Evolutionary conservation across 2,797 vertebrate genomes (phyloP).

Genomic region (Enteromius unitaeniatus): DNA sequence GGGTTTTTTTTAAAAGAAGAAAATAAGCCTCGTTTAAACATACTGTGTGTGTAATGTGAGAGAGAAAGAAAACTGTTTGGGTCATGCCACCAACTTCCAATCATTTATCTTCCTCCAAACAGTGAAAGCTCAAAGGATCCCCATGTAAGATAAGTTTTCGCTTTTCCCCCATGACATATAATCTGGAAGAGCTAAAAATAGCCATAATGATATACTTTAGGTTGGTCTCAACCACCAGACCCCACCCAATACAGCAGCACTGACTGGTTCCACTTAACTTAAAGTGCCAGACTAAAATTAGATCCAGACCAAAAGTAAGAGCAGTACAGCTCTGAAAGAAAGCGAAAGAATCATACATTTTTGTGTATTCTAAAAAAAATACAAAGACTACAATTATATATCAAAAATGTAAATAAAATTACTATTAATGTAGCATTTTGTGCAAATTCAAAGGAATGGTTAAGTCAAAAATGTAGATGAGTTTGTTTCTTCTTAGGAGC

Average conservation of each 20-base stretch:
- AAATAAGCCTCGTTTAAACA: background rate
- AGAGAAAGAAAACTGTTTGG: background rate
- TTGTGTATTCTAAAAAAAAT: background rate
- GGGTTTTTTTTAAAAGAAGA: background rate
- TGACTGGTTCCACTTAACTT: slow-evolving; percentile 40
- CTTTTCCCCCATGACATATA: background rate
- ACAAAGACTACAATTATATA: background rate
- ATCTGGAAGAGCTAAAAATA: slow-evolving; percentile 38
- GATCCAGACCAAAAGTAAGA: slow-evolving; percentile 12
- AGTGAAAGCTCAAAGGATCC: background rate
- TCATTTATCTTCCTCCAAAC: background rate
- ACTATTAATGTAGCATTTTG: background rate
- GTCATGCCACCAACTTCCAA: background rate
- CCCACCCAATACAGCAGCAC: slow-evolving; percentile 33
- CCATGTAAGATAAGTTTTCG: background rate
- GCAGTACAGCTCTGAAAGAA: background rate
- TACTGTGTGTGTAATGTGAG: background rate
- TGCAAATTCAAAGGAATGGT: background rate
- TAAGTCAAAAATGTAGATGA: background rate
- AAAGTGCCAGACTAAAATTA: slow-evolving; percentile 32
- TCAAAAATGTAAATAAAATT: background rate
- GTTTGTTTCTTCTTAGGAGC: background rate
- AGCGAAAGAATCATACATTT: background rate
- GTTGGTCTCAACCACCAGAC: background rate
- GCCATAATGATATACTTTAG: slow-evolving; percentile 23